Conservation (phyloP, 2,888 invertebrate species). For the Leptarthrus brevirostris region DNA sequence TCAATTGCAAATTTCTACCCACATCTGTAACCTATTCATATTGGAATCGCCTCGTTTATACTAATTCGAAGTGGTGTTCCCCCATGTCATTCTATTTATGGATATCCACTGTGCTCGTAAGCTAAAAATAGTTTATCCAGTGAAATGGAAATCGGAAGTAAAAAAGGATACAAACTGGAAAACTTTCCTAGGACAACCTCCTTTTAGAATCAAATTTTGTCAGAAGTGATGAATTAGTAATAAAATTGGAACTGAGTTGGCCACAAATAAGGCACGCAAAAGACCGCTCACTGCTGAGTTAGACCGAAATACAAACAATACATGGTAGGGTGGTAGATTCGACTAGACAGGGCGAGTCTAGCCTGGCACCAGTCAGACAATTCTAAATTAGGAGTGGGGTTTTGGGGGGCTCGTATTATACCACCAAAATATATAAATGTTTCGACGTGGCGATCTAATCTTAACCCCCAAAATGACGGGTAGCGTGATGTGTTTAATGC, state of each 20-base stretch:
- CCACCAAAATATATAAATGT: slow-evolving; percentile 36
- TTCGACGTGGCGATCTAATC: slow-evolving; percentile 41
- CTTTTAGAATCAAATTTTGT: neutral
- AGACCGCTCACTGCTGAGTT: neutral
- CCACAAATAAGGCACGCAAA: slow-evolving; percentile 27
- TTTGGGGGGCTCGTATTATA: slow-evolving; percentile 7
- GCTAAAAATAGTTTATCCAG: neutral
- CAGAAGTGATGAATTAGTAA: slow-evolving; percentile 40
- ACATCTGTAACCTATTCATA: neutral
- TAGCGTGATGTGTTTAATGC: slow-evolving; percentile 38
- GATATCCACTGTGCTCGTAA: neutral
- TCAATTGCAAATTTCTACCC: too few relatives aligned
- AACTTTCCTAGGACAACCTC: slow-evolving; percentile 8
- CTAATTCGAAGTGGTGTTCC: neutral
- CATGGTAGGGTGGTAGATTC: neutral
- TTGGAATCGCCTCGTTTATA: neutral
- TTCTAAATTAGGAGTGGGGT: slow-evolving; percentile 1
- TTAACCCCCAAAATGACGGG: slow-evolving; percentile 27
- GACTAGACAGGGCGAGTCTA: slow-evolving; percentile 43
- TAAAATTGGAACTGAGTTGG: slow-evolving; percentile 30
- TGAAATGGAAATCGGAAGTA: slow-evolving; percentile 19
- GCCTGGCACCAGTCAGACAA: slow-evolving; percentile 21
- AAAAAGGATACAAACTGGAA: slow-evolving; percentile 21
- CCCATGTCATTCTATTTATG: neutral
- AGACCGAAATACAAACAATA: slow-evolving; percentile 35